Base-by-base conservation (phyloP, 2,797 vertebrate genomes). In the Chaenodraco wilsoni region DNA sequence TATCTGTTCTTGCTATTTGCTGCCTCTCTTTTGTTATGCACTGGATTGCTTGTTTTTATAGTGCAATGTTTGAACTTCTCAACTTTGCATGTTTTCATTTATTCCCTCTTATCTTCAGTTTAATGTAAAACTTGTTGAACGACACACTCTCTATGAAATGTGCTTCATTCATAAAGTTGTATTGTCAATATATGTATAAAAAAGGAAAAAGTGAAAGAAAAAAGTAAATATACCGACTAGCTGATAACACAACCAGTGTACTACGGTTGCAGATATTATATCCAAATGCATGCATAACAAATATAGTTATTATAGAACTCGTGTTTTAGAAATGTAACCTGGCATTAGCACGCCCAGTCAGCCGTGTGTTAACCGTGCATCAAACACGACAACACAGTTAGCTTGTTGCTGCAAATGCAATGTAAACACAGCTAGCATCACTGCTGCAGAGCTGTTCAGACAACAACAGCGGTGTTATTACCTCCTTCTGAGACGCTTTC, bases 341-440 rank as follows among this genome's bases (percentile, higher is more conserved):
- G 3, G 11, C 12, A 21, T 0, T 3, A 14, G 4, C 21, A 44
- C 3, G 3, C 9, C 1, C 5, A 12, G 31, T 14, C 7, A 55
- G 9, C 27, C 15, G 46, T 43, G 2, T 37, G 43, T 55, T n/a
- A 15, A 21, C 7, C 5, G 11, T 21, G 54, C 48, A 41, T 15
- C 3, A 51, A 61, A 49, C 21, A n/a, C 37, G 6, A 51, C 54
- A 40, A 0, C 16, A 21, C 16, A 21, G 33, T 62, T 66, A 82
- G 74, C 67, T 64, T 50, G 67, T 40, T 50, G 44, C 52, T 64
- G 63, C 54, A 48, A 19, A 0, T 31, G 31, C 19, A 15, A 44
- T 33, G 79, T 78, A 76, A 81, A 81, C 76, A 78, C 63, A 63
- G 46, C 17, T 0, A 49, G 27, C 61, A 12, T n/a, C 2, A 8